Conservation (phyloP, 2,888 invertebrate genomes). For the Minunthozetes semirufus region DNA sequence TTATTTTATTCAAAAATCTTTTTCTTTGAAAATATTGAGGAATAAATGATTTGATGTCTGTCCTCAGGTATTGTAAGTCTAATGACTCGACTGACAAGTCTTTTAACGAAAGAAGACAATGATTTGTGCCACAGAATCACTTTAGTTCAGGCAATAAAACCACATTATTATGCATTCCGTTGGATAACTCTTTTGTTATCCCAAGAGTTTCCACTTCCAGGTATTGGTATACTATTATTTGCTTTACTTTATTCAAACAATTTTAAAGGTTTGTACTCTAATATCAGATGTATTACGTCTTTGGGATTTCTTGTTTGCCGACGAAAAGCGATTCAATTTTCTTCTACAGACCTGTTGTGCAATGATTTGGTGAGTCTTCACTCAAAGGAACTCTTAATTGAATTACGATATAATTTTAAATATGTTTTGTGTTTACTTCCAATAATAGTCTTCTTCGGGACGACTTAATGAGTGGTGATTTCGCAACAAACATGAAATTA, state of each 20-base stretch:
- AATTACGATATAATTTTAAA: neutral
- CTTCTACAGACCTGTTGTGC: constrained; percentile 88
- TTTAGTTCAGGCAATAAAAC: constrained; percentile 72
- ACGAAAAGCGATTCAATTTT: constrained; percentile 79
- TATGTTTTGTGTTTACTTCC: neutral
- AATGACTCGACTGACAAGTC: constrained; percentile 72
- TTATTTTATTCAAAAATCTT: no score
- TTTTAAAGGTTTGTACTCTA: neutral
- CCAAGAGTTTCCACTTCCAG: constrained; percentile 92
- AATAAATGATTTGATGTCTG: neutral
- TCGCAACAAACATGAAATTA: constrained; percentile 85
- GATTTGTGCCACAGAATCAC: constrained; percentile 66
- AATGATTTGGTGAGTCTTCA: constrained; percentile 84
- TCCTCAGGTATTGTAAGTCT: constrained; percentile 60
- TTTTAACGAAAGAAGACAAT: constrained; percentile 68
- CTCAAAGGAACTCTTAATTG: neutral
- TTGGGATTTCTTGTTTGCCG: constrained; percentile 95
- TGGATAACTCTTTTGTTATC: constrained; percentile 92
- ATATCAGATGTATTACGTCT: constrained; percentile 76
- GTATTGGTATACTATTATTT: constrained; percentile 52
- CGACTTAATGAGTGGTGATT: constrained; percentile 76
- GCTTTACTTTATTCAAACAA: neutral
- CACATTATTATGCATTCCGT: constrained; percentile 94
- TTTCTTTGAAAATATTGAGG: neutral
- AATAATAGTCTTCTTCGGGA: constrained; percentile 67